These are phyloP conservation scores for Physella acuta DNA, from an alignment of 1,140 invertebrate species.

Conservation along the genomic window DNA sequence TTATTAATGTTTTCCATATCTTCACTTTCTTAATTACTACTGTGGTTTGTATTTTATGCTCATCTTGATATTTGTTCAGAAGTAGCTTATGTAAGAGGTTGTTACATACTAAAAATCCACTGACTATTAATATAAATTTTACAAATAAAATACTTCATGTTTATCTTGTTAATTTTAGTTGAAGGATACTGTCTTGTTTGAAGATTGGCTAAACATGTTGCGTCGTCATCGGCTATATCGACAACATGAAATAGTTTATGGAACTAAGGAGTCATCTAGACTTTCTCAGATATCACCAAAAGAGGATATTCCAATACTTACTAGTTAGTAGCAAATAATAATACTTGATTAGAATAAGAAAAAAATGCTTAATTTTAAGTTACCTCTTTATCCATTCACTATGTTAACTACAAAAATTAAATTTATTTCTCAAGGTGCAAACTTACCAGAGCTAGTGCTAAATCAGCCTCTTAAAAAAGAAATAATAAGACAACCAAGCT, in stretches of 20 bases:
- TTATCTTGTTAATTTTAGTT: constrained; percentile 25
- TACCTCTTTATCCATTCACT: neutral
- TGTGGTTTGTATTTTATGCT: too few relatives aligned
- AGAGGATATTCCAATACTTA: constrained; percentile 44
- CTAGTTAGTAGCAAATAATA: too few relatives aligned
- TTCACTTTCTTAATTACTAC: too few relatives aligned
- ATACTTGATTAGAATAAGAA: too few relatives aligned
- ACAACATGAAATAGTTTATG: constrained; percentile 70
- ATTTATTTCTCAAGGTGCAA: constrained; percentile 33
- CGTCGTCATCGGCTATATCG: constrained; percentile 77
- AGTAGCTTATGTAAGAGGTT: too few relatives aligned
- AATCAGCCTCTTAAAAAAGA: constrained; percentile 36
- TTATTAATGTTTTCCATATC: too few relatives aligned
- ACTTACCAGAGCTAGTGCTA: constrained; percentile 38
- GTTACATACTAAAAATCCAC: too few relatives aligned
- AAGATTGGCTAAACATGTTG: constrained; percentile 75
- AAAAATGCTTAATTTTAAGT: neutral
- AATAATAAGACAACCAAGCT: constrained; percentile 40
- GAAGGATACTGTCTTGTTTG: constrained; percentile 63
- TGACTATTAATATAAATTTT: too few relatives aligned
- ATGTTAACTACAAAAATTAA: constrained; percentile 8
- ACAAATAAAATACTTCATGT: too few relatives aligned
- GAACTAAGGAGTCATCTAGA: constrained; percentile 54
- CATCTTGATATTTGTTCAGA: too few relatives aligned
- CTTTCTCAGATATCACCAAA: constrained; percentile 55